Conservation (phyloP, 1,140 invertebrate species). For the Cyphomyrmex costatus region DNA sequence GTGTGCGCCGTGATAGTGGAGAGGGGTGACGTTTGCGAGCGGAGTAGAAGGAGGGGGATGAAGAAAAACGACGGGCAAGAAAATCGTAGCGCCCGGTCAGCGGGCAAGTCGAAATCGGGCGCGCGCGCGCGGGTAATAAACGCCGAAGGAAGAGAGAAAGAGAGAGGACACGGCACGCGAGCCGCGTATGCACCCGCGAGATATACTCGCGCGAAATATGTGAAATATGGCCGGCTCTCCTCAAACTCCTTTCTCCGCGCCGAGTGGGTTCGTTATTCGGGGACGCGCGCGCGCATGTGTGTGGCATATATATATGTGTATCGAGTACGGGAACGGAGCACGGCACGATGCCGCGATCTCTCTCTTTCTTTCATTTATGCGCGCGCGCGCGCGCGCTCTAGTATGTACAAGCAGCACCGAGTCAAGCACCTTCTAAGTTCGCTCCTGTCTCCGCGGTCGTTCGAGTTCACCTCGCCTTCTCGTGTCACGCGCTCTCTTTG, state of each 20-base stretch:
- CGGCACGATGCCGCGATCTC: background rate
- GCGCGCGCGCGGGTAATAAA: constrained; percentile 21
- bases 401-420: background rate
- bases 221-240: constrained; percentile 78
- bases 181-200: constrained; percentile 29
- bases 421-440: constrained; percentile 19
- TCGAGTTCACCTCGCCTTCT: background rate
- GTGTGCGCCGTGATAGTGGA: constrained; percentile 8
- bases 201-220: constrained; percentile 74
- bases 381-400: background rate
- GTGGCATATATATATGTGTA: too few relatives aligned
- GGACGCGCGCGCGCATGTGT: too few relatives aligned
- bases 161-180: background rate
- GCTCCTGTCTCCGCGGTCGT: background rate
- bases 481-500: constrained; percentile 31
- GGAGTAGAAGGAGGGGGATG: background rate
- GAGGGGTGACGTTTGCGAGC: background rate
- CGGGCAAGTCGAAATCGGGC: background rate
- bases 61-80: constrained; percentile 31
- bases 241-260: constrained; percentile 57
- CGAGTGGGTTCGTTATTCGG: constrained; percentile 5
- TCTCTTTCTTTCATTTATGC: background rate
- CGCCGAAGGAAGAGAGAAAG: background rate
- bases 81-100: constrained; percentile 8
- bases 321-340: too few relatives aligned